Base-by-base conservation (phyloP, 1,140 invertebrate species). In the Caenorhabditis brenneri region DNA sequence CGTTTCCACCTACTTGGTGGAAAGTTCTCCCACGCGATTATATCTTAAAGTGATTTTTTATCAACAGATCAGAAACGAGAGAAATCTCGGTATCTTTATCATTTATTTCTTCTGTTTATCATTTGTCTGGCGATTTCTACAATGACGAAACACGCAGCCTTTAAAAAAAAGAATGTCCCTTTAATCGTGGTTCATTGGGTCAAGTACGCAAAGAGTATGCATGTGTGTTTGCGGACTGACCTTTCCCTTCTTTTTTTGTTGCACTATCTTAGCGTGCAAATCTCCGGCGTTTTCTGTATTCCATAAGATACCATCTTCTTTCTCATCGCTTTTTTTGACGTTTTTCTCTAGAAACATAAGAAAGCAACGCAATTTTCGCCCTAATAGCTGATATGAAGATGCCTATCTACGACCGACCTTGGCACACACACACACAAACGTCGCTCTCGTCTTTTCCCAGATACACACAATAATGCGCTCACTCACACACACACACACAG, bases 381-480 rank as follows among this genome's bases (percentile, higher is more conserved):
- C 22, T 55, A 46, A 46, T 46, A 80, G 46, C 51, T 53, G 79
- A 33, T 80, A 80, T 79, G 7, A 31, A 19, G 46, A 55, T 80
- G 48, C 46, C 79, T 80, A 55, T 53, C 48, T 33, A 51, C 22
- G 27, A 48, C 48, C 51, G 79, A 80, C 48, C 46, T 53, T 55
- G 46, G 46, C 51, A 31, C 24, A 79, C 7, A 39, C 22, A 78
- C 24, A 58, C 31, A 48, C 48, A 39, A 51, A 29, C 2, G 39
- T 27, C 79, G 33, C 51, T 80, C 42, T 79, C 42, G 9, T n/a
- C 9, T 24, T 51, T 29, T 46, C 33, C 19, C 22, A 46, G 22
- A 48, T 10, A 22, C 74, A 79, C 74, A 33, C 16, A 51, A 12
- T 31, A 51, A 12, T 19, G 27, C 74, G 10, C 74, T 46, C 74